Percentiles rank a stretch among this genome's conserved stretches.
phyloP scores from a whole-genome alignment of 2,113 vertebrate species.

The Hylia prasina region DNA sequence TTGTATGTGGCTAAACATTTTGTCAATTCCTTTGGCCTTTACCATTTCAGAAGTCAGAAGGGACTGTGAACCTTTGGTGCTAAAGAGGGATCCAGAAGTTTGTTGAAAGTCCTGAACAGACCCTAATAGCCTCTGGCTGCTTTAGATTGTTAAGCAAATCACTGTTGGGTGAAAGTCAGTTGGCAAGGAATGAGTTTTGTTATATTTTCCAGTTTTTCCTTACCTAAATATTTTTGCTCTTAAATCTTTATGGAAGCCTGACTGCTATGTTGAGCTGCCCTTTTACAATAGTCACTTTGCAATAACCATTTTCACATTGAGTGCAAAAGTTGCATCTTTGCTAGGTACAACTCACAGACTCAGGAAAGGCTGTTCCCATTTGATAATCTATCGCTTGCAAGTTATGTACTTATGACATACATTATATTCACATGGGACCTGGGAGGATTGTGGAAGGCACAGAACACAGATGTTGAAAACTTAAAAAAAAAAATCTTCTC shows the following conservation, averaged over 20 bases:
- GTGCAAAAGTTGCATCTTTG: neutral
- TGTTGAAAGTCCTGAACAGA: neutral
- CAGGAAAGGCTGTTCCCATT: fast-evolving
- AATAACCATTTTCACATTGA: neutral
- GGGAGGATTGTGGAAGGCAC: neutral
- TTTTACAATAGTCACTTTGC: neutral
- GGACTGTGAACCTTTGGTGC: neutral
- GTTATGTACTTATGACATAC: fast-evolving
- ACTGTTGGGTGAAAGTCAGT: neutral
- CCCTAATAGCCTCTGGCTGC: neutral
- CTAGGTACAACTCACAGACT: neutral
- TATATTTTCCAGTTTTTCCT: neutral
- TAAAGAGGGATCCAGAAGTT: neutral
- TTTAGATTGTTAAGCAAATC: neutral
- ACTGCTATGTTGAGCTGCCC: neutral
- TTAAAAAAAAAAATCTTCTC: neutral
- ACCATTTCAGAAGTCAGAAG: neutral
- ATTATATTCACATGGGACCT: neutral
- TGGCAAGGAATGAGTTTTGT: neutral
- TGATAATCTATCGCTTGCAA: neutral
- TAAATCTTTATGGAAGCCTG: neutral
- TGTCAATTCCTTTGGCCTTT: neutral
- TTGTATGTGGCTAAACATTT: neutral
- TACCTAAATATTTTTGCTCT: neutral
- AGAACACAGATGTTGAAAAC: neutral